Evolutionary conservation across 1,140 invertebrate species (phyloP).

Genomic region (Diachasma alloeum): DNA sequence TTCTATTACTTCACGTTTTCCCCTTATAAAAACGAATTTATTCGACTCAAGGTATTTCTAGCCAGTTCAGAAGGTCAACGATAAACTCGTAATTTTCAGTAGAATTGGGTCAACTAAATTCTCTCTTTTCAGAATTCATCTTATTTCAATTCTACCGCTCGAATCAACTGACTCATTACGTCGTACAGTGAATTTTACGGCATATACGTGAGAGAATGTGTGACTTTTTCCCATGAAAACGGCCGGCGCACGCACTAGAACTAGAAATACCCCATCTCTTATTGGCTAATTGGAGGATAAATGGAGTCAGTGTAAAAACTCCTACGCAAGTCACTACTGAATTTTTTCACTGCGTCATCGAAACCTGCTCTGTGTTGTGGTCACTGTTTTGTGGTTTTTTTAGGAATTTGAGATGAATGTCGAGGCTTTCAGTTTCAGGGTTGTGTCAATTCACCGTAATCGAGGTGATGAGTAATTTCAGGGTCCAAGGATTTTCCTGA

Average conservation of each 20-base stretch:
- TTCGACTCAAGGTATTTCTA: not conserved
- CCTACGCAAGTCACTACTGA: not conserved
- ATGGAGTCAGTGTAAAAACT: not conserved
- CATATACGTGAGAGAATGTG: not conserved
- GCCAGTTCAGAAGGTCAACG: not conserved
- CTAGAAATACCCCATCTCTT: not conserved
- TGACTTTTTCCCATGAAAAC: not conserved
- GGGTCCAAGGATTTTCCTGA: not conserved
- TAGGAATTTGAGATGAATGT: not conserved
- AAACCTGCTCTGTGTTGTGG: not conserved
- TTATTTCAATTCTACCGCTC: not conserved
- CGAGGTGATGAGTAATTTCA: not conserved
- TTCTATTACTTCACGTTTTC: not conserved
- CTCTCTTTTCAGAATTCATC: not conserved
- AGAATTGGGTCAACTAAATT: not conserved
- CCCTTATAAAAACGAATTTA: not conserved
- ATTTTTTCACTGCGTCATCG: not conserved
- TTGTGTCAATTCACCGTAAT: not conserved
- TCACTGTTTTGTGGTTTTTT: not conserved
- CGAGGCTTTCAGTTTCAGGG: not conserved
- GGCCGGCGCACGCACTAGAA: not conserved
- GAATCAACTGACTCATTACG: not conserved
- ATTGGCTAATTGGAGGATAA: constrained; percentile 18
- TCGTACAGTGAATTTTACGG: not conserved
- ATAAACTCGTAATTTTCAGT: not conserved